Evolutionary conservation across 2,797 vertebrate genomes (phyloP), one percentile per base, ranked within the genome.

Genomic region (Pipistrellus pipistrellus): DNA sequence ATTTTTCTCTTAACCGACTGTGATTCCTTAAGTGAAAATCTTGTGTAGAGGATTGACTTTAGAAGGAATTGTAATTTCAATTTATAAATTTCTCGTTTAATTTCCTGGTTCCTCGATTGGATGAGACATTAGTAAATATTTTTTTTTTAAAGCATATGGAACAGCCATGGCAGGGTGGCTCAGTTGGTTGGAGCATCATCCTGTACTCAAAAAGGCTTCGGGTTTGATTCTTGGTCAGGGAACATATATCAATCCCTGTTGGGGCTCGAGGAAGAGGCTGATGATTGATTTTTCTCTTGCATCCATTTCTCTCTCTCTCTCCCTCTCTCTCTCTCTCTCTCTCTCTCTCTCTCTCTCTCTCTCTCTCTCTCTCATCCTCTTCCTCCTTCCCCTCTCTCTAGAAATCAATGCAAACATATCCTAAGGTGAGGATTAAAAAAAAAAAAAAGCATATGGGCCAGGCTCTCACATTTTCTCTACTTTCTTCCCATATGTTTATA

Each of bases 1-100:
- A 95, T 83, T 88, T 90, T 95, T 93, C 93, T 69, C 89, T 96
- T 89, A 96, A 77, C 71, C 95, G 86, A 76, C 75, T 85, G 48
- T 86, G 87, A 87, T 85, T 93, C 11, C 25, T 96, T 91, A 83
- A 87, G 57, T 83, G 46, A 95, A 68, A 95, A 75, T 95, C 75
- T 68, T 92, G 44, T 41, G 2, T 68, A 83, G 71, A 90, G 53
- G 41, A 88, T 1, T 78, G 71, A 55, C 53, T n/a, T n/a, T n/a
- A 75, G 23, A 94, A 91, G n/a, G 23, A 91, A 53, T 46, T 92
- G 27, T 46, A 85, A 84, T 93, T 94, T 88, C 38, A 85, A 46
- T 62, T 69, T 85, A 66, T 83, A 95, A 77, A 86, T 93, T 48
- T 89, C 14, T 94, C 38, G 76, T 7, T 88, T 55, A 75, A 88